Evolutionary conservation across 2,113 vertebrate species (phyloP), one percentile per base, ranked within the genome.

Genomic region (Lamprotornis superbus): DNA sequence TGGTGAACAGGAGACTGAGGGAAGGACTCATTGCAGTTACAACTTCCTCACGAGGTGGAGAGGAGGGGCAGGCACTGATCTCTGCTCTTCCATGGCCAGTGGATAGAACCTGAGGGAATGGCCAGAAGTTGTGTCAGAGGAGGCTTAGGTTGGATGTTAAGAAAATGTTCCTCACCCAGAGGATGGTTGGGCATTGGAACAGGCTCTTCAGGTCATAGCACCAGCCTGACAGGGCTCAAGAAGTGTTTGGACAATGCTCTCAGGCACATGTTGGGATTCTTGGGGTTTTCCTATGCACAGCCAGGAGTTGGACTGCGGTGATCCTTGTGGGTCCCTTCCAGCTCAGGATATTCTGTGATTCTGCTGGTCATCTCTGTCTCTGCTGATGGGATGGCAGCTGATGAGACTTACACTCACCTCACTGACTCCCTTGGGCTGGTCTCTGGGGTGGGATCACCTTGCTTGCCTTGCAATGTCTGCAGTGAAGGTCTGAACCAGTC

Each of bases 361-460:
- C 46, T 67, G 7, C 15, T 15, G 71, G 22, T 31, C 16, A 4
- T 6, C 49, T 70, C n/a, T 87, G 44, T 33, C 44, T 95, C 57
- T 83, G 63, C 16, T 0, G 0, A 63, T 87, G 23, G 37, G 20
- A 42, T 53, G 0, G 0, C 16, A 60, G 37, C 11, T 0, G 0
- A 7, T 61, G 22, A 57, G 18, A 15, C 19, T 35, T 64, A 24
- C 5, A 22, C 11, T 57, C 27, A 24, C 47, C 53, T 53, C 49
- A 10, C 14, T 15, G 50, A 20, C 23, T 61, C 11, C 27, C 23
- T 61, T 61, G 67, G 55, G 24, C 22, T 69, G 13, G 2, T 21
- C n/a, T 65, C 21, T 69, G 28, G 9, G 15, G 5, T 70, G 30
- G n/a, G 42, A 67, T 59, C 30, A 19, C n/a, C 27, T 63, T 42